Conservation (phyloP, 2,888 invertebrate genomes). For the Muscina levida region DNA sequence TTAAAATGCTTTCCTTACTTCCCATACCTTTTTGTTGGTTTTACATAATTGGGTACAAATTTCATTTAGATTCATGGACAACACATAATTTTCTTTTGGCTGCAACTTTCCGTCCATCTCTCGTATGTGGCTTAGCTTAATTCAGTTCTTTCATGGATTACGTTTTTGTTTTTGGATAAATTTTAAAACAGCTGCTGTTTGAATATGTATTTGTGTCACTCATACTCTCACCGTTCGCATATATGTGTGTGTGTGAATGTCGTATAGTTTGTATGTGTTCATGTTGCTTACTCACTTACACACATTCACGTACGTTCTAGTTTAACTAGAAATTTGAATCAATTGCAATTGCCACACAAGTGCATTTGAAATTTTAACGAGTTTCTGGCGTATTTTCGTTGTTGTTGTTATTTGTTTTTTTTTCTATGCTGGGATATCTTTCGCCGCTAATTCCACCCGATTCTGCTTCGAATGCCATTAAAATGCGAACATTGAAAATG, state of each 20-base stretch:
- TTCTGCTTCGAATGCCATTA: conserved; percentile 47
- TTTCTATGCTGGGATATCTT: neutral
- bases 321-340: conserved; percentile 65
- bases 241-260: conserved; percentile 17
- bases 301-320: conserved; percentile 44
- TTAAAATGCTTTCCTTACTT: too few relatives aligned
- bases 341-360: conserved; percentile 61
- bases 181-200: conserved; percentile 45
- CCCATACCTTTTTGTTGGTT: too few relatives aligned
- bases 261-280: too few relatives aligned
- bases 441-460: conserved; percentile 26
- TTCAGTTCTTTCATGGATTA: conserved; percentile 4
- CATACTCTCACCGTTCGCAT: conserved; percentile 49
- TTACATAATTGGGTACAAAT: too few relatives aligned
- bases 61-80: too few relatives aligned
- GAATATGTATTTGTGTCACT: conserved; percentile 63
- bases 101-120: too few relatives aligned
- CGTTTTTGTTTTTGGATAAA: conserved; percentile 29
- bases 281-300: conserved; percentile 28
- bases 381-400: conserved; percentile 43
- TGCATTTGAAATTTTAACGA: conserved; percentile 63
- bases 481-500: conserved; percentile 45
- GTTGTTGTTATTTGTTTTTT: neutral
- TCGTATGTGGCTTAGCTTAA: too few relatives aligned
- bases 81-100: too few relatives aligned